These are phyloP conservation scores for Clytia hemisphaerica DNA, from an alignment of 30 jellyfish, hydroid and myxozoan species.

Conservation along the genomic window DNA sequence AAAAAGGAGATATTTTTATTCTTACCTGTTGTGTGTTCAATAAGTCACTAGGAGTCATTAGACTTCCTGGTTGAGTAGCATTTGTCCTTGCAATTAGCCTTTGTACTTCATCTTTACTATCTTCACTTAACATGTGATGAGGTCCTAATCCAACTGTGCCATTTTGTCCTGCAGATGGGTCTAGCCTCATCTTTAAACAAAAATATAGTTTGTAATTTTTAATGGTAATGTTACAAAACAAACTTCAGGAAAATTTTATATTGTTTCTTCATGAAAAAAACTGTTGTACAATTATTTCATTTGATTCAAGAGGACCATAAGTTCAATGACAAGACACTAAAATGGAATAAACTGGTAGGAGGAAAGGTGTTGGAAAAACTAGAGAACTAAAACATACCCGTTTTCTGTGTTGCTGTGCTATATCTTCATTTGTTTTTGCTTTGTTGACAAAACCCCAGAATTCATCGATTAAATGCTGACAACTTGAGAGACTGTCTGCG, in stretches of 20 bases:
- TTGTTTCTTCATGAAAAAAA: not conserved
- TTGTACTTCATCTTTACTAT: slow-evolving; percentile 31
- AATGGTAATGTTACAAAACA: not conserved
- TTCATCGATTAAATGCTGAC: slow-evolving; percentile 35
- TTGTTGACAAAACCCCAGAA: slow-evolving; percentile 32
- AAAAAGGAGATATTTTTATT: not conserved
- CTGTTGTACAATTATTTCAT: not conserved
- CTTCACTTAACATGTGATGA: slow-evolving; percentile 17
- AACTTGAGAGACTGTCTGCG: slow-evolving; percentile 11
- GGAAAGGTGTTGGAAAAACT: not conserved
- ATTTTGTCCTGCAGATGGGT: slow-evolving; percentile 10
- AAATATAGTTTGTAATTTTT: not conserved
- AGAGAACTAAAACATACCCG: slow-evolving; percentile 7
- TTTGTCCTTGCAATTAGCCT: slow-evolving; percentile 11
- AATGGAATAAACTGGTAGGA: not conserved
- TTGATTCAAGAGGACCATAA: not conserved
- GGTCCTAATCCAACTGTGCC: not conserved
- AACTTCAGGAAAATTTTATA: not conserved
- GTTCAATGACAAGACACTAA: not conserved
- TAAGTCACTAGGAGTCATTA: slow-evolving; percentile 32
- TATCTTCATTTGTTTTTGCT: slow-evolving; percentile 11
- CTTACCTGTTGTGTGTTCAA: slow-evolving; percentile 8
- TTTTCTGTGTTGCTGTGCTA: slow-evolving; percentile 12
- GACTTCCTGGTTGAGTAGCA: slow-evolving; percentile 3
- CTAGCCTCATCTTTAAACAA: slow-evolving; percentile 7